These are phyloP conservation scores for Picus viridis DNA, from an alignment of 2,797 vertebrate species.

Conservation along the genomic window DNA sequence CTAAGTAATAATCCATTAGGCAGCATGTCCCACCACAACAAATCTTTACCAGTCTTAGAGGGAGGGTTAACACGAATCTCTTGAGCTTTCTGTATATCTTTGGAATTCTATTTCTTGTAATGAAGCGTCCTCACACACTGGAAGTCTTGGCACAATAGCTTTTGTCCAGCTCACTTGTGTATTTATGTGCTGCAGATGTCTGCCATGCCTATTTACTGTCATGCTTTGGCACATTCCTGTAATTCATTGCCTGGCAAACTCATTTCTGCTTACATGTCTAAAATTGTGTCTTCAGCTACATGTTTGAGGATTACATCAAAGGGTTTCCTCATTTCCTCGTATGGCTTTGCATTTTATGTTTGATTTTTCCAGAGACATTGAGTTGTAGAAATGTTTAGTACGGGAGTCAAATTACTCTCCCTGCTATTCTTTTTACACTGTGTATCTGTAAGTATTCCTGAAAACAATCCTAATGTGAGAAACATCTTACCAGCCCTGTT, in stretches of 20 bases:
- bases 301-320: not conserved
- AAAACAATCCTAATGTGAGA: not conserved
- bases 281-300: not conserved
- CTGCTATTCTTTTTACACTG: not conserved
- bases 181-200: not conserved
- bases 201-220: not conserved
- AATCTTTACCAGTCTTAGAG: not conserved
- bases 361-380: not conserved
- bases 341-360: not conserved
- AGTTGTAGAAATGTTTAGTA: not conserved
- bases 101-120: not conserved
- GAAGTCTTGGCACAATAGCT: not conserved
- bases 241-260: not conserved
- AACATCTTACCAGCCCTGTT: not conserved
- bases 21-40: not conserved
- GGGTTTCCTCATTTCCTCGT: not conserved
- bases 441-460: not conserved
- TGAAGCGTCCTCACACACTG: rapidly evolving
- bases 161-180: not conserved
- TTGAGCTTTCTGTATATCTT: not conserved
- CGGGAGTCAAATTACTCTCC: not conserved
- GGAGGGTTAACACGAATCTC: not conserved
- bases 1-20: not conserved
- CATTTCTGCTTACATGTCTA: not conserved
- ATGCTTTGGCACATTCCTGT: not conserved